Evolutionary conservation across 2,113 vertebrate genomes (phyloP), one percentile per base, ranked within the genome.

Genomic region (Alethe diademata): DNA sequence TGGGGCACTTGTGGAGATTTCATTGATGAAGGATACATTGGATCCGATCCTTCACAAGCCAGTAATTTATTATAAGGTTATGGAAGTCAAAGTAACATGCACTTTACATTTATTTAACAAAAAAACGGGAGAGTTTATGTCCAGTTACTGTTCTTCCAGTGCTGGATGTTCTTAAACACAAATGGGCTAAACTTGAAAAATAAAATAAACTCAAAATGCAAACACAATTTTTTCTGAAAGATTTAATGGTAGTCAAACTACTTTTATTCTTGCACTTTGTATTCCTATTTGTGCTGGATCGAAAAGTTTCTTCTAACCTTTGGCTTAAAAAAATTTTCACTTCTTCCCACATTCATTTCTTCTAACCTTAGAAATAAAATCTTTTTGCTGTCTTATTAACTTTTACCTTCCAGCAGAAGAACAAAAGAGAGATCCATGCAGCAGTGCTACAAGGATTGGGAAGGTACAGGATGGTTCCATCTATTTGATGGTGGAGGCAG

Each of bases 1-100:
- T 80, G 35, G 71, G 90, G 81, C 60, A 86, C 38, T 95, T 35
- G 19, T 67, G 71, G 54, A 94, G 56, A 88, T 86, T 92, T 90
- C 90, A 86, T 51, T 93, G 81, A 88, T 74, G 87, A 95, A 90
- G 85, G 92, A 58, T 79, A 60, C 47, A 24, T 72, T 85, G 66
- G 35, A 89, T 25, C 64, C 51, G 51, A 82, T 92, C 85, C 82
- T 91, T 78, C 78, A 42, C 67, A 53, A 74, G 38, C 57, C 33
- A 87, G 33, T 85, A 50, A 94, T 82, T 93, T 91, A 65, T 85
- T 94, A 70, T 6, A 71, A 60, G 56, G 31, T 33, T 67, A 22
- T 16, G 38, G 85, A 90, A 95, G 65, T 85, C 60, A 78, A 83
- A 74, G 56, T 64, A 86, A 84, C 36, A 66, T 12, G 28, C 29